A percentile compares a stretch with the other conserved stretches of the same genome.
Conservation (phyloP, 2,888 invertebrate genomes). For the Kuschelorhynchus macadamiae region DNA sequence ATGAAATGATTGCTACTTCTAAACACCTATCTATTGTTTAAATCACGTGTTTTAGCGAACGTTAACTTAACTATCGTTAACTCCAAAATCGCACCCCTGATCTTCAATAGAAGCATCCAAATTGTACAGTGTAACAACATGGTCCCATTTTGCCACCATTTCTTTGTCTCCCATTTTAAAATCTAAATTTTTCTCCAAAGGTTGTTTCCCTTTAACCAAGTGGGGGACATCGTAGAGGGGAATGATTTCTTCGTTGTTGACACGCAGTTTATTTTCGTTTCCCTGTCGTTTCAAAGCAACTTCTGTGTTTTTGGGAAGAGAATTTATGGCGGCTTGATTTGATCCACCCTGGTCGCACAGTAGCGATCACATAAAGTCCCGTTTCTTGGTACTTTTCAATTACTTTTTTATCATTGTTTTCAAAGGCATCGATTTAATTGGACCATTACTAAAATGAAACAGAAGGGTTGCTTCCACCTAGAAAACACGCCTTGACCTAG, state of each 20-base stretch:
- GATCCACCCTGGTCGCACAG: conserved; percentile 13
- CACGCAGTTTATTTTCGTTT: conserved; percentile 35
- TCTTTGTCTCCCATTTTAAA: conserved; percentile 21
- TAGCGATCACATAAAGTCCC: conserved; percentile 11
- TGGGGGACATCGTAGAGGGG: conserved; percentile 11
- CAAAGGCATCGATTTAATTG: conserved; percentile 8
- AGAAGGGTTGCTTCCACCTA: conserved; percentile 26
- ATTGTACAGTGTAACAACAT: conserved; percentile 44
- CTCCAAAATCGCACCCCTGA: no score
- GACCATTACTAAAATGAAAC: conserved; percentile 30
- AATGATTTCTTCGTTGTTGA: conserved; percentile 17
- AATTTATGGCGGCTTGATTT: conserved; percentile 10
- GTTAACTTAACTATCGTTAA: no score
- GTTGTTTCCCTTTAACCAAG: conserved; percentile 5
- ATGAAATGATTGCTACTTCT: no score
- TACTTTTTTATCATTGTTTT: conserved; percentile 17
- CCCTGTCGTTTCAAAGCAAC: neutral
- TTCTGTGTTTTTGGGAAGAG: neutral
- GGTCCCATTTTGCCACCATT: conserved; percentile 45
- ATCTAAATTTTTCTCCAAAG: conserved; percentile 35
- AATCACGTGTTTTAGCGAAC: no score
- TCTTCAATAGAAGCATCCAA: conserved; percentile 42
- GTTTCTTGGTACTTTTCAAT: conserved; percentile 19
- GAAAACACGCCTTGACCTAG: conserved; percentile 22
- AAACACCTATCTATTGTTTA: no score